Percentiles rank a stretch among this genome's conserved stretches.
These are phyloP conservation scores for Trichogramma pretiosum DNA, from an alignment of 1,140 invertebrate species.

Conservation along the genomic window DNA sequence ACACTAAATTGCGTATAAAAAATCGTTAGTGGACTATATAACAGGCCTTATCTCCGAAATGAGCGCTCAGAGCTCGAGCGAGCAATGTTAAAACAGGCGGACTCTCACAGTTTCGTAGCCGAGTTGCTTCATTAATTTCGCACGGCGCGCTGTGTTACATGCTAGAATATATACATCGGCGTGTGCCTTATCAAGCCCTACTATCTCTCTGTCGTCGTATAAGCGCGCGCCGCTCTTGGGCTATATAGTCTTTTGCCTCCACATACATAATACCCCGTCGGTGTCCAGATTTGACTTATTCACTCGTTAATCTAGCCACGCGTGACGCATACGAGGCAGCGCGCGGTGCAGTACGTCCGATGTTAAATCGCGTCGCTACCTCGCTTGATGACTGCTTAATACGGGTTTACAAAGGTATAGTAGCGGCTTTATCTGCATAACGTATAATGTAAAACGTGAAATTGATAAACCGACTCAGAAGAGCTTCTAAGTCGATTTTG, in stretches of 20 bases:
- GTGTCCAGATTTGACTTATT: slow-evolving; percentile 6
- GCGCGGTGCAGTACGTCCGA: slow-evolving; percentile 17
- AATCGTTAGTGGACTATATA: no score
- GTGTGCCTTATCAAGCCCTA: slow-evolving; percentile 7
- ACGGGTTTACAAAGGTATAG: no score
- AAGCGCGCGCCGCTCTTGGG: slow-evolving; percentile 12
- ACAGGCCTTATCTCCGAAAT: background rate
- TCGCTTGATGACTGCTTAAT: slow-evolving; percentile 19
- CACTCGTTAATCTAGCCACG: slow-evolving; percentile 16
- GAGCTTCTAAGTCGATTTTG: no score
- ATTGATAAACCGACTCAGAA: background rate
- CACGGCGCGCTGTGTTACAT: background rate
- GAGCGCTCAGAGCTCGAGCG: background rate
- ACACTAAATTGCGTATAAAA: no score
- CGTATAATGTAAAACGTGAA: background rate
- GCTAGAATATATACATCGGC: no score
- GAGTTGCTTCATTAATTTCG: slow-evolving; percentile 11
- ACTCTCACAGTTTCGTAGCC: background rate
- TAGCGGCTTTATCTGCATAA: background rate
- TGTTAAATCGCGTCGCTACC: no score
- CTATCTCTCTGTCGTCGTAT: slow-evolving; percentile 7
- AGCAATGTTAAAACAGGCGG: background rate
- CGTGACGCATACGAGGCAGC: no score
- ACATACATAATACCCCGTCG: background rate
- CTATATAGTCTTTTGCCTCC: background rate